Base-by-base conservation (phyloP, 2,888 invertebrate genomes). In the Heteromurus nitidus region DNA sequence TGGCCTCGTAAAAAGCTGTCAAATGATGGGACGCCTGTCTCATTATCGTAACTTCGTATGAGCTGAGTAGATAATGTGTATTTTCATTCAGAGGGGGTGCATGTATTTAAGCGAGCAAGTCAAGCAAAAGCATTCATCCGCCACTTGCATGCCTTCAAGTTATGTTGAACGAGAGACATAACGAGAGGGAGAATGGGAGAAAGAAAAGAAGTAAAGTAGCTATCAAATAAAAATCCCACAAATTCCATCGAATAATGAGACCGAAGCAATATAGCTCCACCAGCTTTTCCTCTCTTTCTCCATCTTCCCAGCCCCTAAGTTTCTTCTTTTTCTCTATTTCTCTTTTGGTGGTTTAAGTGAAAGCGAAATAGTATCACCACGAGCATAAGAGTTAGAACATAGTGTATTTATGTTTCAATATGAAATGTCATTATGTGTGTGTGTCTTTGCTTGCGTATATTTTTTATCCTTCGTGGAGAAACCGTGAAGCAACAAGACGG, bases 201-300 rank as follows among this genome's bases (percentile, higher is more conserved):
- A 47, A 47, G 42, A 42, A 65, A 62, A 20, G n/a, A 47, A 73
- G 64, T 67, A 47, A 68, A 69, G 76, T 77, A 69, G 69, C 76
- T 69, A 69, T 69, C 62, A 77, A 77, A 76, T 76, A 76, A 77
- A 77, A 76, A 76, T 76, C 76, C 68, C 68, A 76, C 68, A 76
- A 68, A 77, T 62, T 77, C 76, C 76, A 75, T 62, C 47, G 50
- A 62, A 77, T 69, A 77, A 69, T 77, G 68, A 62, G 67, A 77
- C 55, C 67, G 20, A 67, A 28, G 58, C 30, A 74, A 53, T 67
- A 44, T 36, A 62, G 64, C 20, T 2, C 30, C n/a, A n/a, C n/a
- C n/a, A n/a, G n/a, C n/a, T n/a, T n/a, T n/a, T n/a, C n/a, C n/a
- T n/a, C n/a, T n/a, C n/a, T n/a, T n/a, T n/a, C n/a, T n/a, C n/a